These are phyloP conservation scores for Psilanteris sp. DNA, from an alignment of 1,140 invertebrate genomes.

Conservation along the genomic window DNA sequence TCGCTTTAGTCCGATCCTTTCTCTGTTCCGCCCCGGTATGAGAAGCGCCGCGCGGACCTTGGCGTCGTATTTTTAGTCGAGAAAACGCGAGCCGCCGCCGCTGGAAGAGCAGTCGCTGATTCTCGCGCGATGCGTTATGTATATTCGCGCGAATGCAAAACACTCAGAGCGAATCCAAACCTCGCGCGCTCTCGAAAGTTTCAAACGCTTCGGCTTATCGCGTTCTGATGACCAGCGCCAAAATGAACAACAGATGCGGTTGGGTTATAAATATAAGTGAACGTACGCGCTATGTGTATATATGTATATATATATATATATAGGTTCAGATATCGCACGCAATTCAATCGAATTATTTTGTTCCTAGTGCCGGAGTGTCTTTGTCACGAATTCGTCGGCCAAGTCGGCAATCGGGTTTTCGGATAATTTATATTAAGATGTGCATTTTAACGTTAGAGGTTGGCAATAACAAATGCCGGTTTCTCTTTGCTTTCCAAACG, in stretches of 20 bases:
- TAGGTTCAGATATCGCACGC: too few relatives aligned
- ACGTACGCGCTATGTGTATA: too few relatives aligned
- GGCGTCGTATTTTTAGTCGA: conserved; percentile 38
- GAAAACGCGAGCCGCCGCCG: conserved; percentile 13
- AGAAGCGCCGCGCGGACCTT: conserved; percentile 4
- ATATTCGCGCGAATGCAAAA: too few relatives aligned
- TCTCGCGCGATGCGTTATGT: conserved; percentile 43
- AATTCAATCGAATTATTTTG: too few relatives aligned
- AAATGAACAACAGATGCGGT: conserved; percentile 33
- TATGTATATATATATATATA: too few relatives aligned
- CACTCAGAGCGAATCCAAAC: conserved; percentile 1
- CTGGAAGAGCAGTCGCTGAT: conserved; percentile 15
- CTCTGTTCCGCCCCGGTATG: conserved; percentile 5
- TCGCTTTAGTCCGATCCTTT: conserved; percentile 10
- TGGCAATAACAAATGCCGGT: too few relatives aligned
- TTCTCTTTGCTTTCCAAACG: too few relatives aligned
- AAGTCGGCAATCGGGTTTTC: too few relatives aligned
- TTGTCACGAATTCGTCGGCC: too few relatives aligned
- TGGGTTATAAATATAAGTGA: conserved; percentile 17
- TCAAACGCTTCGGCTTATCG: conserved; percentile 25
- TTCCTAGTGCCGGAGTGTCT: too few relatives aligned
- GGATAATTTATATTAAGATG: too few relatives aligned
- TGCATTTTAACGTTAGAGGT: too few relatives aligned
- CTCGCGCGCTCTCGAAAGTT: conserved; percentile 24
- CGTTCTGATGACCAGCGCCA: conserved; percentile 27